phyloP scores from a whole-genome alignment of 2,113 vertebrate species.

The Labeo rohita region DNA sequence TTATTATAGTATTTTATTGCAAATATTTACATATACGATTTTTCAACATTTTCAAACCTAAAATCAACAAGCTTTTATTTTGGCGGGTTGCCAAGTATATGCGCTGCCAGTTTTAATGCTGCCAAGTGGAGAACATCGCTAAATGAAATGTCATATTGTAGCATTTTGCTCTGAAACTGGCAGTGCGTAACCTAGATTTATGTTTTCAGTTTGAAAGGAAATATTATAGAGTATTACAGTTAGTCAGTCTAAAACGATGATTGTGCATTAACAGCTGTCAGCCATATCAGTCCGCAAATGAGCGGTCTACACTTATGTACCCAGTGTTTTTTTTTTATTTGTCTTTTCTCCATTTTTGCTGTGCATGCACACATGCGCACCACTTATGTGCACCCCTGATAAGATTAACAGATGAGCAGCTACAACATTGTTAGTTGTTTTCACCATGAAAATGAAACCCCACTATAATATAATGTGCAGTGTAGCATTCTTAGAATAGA shows the following conservation, averaged over 20 bases:
- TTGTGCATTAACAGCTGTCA: neutral
- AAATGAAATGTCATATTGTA: too few species aligned
- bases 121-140: neutral
- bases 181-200: neutral
- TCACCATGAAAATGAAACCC: neutral
- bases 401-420: neutral
- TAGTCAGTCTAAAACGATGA: neutral
- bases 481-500: conserved; percentile 20
- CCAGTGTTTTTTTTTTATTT: neutral
- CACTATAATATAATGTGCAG: neutral
- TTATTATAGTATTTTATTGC: too few species aligned
- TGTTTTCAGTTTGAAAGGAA: neutral
- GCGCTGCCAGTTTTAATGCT: neutral
- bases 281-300: neutral
- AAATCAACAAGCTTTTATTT: neutral
- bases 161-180: neutral
- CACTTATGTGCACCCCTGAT: neutral
- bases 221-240: neutral
- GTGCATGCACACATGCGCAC: neutral
- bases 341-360: too few species aligned
- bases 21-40: neutral
- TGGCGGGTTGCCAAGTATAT: neutral
- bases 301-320: neutral
- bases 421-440: neutral
- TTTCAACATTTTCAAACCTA: neutral